Conservation (phyloP, 2,797 vertebrate genomes). For the Thalassophryne amazonica region DNA sequence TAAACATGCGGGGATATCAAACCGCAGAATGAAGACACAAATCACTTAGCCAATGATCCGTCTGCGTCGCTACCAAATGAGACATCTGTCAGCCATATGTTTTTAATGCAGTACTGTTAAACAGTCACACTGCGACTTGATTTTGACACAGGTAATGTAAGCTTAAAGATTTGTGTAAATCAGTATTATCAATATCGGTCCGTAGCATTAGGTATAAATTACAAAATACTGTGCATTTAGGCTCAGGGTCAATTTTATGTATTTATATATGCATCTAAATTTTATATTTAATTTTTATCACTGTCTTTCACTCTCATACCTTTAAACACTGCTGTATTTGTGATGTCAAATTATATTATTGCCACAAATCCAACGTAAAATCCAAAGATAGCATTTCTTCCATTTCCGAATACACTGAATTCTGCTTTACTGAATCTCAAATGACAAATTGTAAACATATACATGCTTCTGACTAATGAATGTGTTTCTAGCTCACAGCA, state of each 20-base stretch:
- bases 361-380: no score
- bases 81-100: slow-evolving; percentile 36
- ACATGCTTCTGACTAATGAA: no score
- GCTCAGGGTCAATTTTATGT: not conserved
- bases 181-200: not conserved
- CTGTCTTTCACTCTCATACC: no score
- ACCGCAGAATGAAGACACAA: slow-evolving; percentile 2
- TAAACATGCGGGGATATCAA: slow-evolving; percentile 15
- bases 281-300: no score
- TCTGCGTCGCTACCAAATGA: slow-evolving; percentile 8
- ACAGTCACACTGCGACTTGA: slow-evolving; percentile 22
- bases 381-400: no score
- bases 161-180: not conserved
- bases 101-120: slow-evolving; percentile 15
- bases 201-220: not conserved
- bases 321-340: no score
- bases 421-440: no score
- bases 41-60: slow-evolving; percentile 7
- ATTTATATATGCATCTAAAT: not conserved
- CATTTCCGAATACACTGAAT: no score
- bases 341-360: no score
- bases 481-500: no score
- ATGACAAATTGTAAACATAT: no score
- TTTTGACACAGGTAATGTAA: not conserved
- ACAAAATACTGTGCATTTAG: not conserved